Evolutionary conservation across 2,888 invertebrate species (phyloP).

Genomic region (Hyppa rectilinea): DNA sequence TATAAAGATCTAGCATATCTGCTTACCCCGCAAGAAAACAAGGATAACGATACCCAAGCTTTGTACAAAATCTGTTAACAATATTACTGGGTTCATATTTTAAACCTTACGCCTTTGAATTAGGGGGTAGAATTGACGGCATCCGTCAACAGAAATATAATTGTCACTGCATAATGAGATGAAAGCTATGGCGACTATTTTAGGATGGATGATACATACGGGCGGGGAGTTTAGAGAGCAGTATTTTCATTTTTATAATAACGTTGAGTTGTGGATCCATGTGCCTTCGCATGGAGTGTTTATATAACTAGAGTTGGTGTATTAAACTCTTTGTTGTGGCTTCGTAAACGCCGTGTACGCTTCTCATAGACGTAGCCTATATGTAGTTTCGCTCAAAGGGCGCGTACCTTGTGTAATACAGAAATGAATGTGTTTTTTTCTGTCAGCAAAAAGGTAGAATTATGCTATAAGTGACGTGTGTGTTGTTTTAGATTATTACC

Average conservation of each 20-base stretch:
- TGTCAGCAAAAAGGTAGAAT: not conserved
- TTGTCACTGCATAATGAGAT: slow-evolving; percentile 87
- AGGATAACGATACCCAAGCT: slow-evolving; percentile 49
- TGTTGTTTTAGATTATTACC: not conserved
- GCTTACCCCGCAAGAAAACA: slow-evolving; percentile 45
- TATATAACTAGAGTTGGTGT: not conserved
- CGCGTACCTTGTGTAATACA: not conserved
- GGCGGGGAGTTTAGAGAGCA: slow-evolving; percentile 3
- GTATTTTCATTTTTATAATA: not conserved
- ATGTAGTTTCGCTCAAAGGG: too few relatives aligned
- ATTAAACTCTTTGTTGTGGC: not conserved
- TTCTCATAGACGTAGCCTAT: too few relatives aligned
- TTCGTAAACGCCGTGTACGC: not conserved
- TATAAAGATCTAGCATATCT: slow-evolving; percentile 53
- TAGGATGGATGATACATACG: slow-evolving; percentile 73
- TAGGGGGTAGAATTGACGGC: slow-evolving; percentile 78
- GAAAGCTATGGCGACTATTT: slow-evolving; percentile 87
- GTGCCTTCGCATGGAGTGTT: not conserved
- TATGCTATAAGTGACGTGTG: not conserved
- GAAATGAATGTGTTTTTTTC: not conserved
- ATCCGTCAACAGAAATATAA: slow-evolving; percentile 85
- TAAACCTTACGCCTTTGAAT: slow-evolving; percentile 77
- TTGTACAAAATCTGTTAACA: slow-evolving; percentile 63
- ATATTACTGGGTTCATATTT: slow-evolving; percentile 70
- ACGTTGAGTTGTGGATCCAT: not conserved